These are phyloP conservation scores for Erpornis zantholeuca DNA, from an alignment of 2,113 vertebrate species.

Conservation along the genomic window DNA sequence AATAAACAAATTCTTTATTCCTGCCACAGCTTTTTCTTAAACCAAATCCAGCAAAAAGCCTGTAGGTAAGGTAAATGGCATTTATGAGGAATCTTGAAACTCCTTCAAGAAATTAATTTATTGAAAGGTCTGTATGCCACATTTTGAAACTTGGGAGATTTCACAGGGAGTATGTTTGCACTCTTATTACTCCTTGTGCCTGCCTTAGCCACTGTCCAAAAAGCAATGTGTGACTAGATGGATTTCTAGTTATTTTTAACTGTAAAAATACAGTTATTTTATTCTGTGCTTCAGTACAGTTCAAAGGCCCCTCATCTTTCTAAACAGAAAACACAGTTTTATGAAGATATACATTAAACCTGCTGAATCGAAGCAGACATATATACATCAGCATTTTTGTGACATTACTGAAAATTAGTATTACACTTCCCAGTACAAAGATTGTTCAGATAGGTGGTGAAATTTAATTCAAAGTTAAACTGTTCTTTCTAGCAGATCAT, in stretches of 20 bases:
- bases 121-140: background rate
- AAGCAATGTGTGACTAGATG: background rate
- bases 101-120: background rate
- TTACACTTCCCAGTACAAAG: background rate
- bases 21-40: background rate
- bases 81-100: background rate
- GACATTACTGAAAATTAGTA: background rate
- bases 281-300: background rate
- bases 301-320: background rate
- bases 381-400: background rate
- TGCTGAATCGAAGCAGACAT: background rate
- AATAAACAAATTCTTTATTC: background rate
- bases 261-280: background rate
- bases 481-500: background rate
- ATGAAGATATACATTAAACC: background rate
- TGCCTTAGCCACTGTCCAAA: background rate
- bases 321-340: background rate
- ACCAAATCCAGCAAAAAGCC: background rate
- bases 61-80: background rate
- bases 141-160: background rate
- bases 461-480: background rate
- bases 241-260: background rate
- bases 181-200: background rate
- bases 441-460: background rate
- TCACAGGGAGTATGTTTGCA: rapidly evolving